phyloP scores from a whole-genome alignment of 2,797 vertebrate species.

The Enoplosus armatus region DNA sequence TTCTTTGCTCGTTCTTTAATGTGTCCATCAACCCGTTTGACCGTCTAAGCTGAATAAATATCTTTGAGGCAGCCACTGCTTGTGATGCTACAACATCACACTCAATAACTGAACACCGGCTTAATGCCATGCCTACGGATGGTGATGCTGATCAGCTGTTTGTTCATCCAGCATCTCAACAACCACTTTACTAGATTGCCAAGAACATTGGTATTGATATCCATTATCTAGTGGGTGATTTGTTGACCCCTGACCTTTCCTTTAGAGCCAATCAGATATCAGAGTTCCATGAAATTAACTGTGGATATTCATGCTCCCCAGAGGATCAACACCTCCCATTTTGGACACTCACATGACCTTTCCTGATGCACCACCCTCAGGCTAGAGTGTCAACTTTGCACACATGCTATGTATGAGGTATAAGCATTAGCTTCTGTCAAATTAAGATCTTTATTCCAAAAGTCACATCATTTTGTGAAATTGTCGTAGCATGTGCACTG shows the following conservation, averaged over 20 bases:
- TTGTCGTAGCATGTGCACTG: background rate
- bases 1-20: conserved; percentile 62
- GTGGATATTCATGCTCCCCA: background rate
- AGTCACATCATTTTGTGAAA: background rate
- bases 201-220: background rate
- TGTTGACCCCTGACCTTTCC: background rate
- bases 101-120: conserved; percentile 4
- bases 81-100: conserved; percentile 17
- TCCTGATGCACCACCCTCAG: background rate
- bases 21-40: conserved; percentile 64
- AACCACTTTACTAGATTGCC: background rate
- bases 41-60: conserved; percentile 60
- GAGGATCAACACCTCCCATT: background rate
- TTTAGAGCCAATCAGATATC: background rate
- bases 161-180: conserved; percentile 18
- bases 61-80: conserved; percentile 28
- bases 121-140: background rate
- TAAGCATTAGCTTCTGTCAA: background rate
- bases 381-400: background rate
- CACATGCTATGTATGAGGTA: background rate
- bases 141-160: conserved; percentile 27
- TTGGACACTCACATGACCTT: background rate
- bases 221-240: background rate
- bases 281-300: background rate
- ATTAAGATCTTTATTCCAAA: no score